Percentiles rank a stretch among this genome's conserved stretches.
Conservation (phyloP, 2,113 vertebrate genomes). For the Nothocercus nigrocapillus region DNA sequence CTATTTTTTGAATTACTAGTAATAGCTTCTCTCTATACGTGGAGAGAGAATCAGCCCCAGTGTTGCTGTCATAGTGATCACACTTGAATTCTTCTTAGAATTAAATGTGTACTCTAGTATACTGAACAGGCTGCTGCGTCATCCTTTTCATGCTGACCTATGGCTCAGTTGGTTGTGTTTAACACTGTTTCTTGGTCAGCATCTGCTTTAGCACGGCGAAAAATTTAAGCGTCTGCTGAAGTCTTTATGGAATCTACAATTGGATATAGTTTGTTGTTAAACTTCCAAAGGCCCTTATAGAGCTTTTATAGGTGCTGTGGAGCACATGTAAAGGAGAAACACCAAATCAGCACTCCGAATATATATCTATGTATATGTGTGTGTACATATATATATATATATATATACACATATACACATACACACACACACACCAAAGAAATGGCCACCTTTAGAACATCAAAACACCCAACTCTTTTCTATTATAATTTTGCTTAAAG, state of each 20-base stretch:
- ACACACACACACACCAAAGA: no score
- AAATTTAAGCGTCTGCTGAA: background rate
- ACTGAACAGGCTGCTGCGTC: background rate
- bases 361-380: background rate
- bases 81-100: background rate
- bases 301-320: background rate
- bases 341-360: background rate
- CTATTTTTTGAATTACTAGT: background rate
- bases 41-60: background rate
- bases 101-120: rapidly evolving
- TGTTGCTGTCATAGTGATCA: background rate
- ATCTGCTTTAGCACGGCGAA: background rate
- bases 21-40: background rate
- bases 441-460: background rate
- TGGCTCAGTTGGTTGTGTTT: background rate
- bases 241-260: background rate
- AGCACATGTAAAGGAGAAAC: rapidly evolving
- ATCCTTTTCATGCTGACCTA: background rate
- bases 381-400: no score
- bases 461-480: background rate
- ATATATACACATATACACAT: no score
- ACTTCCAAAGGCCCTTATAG: background rate
- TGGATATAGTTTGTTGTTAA: background rate
- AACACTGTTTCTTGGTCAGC: background rate
- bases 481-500: background rate